Evolutionary conservation across 2,113 vertebrate species (phyloP), one percentile per base, ranked within the genome.

Genomic region (Galeopterus variegatus): DNA sequence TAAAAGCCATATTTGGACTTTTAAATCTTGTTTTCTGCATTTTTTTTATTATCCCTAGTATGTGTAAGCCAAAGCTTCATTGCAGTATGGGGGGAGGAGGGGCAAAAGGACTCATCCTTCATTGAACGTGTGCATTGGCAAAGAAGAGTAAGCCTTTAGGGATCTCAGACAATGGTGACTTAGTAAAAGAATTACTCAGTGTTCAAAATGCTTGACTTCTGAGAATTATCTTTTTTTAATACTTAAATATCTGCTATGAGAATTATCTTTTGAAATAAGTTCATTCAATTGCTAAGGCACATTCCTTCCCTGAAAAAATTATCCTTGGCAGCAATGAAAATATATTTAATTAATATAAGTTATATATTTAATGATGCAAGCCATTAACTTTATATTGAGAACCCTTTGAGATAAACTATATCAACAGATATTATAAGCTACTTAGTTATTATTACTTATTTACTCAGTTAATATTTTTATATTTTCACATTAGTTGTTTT

Each of bases 191-290:
- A 83, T 77, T 23, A 23, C 2, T 54, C 19, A 86, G 2, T 94
- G 36, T 67, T 83, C 48, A 73, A 82, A 94, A 56, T 69, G n/a
- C 8, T 87, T 65, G 33, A 83, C 50, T 87, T 96, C 5, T 83
- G n/a, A 84, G n/a, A 94, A 93, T 56, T 56, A 73, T 62, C n/a
- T 56, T 64, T 83, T 67, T 70, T 50, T 69, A 50, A 45, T 13
- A 64, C 60, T 75, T 48, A 90, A 72, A 75, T 33, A 82, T 83
- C 21, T 92, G 18, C 86, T 87, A 56, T 62, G 28, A 88, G 24
- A 93, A 54, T 41, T 90, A 85, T 77, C 8, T 58, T 94, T 90
- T 90, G 62, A 94, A 94, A 79, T 94, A 36, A 64, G 17, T 70
- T 54, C 21, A 85, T 73, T 15, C 28, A 92, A 33, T 64, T 65